These are phyloP conservation scores for Vombatus ursinus DNA, from an alignment of 2,113 vertebrate genomes.

Conservation along the genomic window DNA sequence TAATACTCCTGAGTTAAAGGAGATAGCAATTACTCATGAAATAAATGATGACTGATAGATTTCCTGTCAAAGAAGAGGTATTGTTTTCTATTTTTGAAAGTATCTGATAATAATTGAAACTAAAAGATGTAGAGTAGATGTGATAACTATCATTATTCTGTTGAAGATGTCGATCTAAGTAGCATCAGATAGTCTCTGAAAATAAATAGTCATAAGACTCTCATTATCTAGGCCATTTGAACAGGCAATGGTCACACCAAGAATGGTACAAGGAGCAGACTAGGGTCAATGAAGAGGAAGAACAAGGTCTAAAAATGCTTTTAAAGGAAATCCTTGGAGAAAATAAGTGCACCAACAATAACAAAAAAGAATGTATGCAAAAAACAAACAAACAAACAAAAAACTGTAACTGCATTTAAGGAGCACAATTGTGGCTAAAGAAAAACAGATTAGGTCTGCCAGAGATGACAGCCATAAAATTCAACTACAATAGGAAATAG, in stretches of 20 bases:
- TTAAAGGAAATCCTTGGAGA: slow-evolving; percentile 39
- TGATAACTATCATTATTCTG: neutral
- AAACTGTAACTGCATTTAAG: slow-evolving; percentile 63
- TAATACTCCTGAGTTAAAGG: neutral
- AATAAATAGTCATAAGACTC: neutral
- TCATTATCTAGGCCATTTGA: neutral
- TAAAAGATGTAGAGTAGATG: neutral
- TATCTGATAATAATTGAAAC: neutral
- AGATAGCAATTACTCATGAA: neutral
- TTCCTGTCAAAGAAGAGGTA: neutral
- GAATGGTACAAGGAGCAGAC: neutral
- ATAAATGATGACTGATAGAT: neutral
- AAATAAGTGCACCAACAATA: slow-evolving; percentile 26
- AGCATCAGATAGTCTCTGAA: neutral
- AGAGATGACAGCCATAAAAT: slow-evolving; percentile 65
- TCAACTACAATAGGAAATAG: slow-evolving; percentile 60
- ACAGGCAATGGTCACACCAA: neutral
- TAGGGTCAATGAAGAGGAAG: neutral
- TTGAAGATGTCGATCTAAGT: neutral
- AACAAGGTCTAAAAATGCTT: neutral
- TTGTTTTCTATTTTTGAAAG: neutral
- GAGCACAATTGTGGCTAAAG: slow-evolving; percentile 66
- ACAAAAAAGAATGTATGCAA: slow-evolving; percentile 57
- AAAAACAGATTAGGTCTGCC: slow-evolving; percentile 71
- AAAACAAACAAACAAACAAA: neutral